Conservation (phyloP, 2,113 vertebrate species). For the Amia ocellicauda region DNA sequence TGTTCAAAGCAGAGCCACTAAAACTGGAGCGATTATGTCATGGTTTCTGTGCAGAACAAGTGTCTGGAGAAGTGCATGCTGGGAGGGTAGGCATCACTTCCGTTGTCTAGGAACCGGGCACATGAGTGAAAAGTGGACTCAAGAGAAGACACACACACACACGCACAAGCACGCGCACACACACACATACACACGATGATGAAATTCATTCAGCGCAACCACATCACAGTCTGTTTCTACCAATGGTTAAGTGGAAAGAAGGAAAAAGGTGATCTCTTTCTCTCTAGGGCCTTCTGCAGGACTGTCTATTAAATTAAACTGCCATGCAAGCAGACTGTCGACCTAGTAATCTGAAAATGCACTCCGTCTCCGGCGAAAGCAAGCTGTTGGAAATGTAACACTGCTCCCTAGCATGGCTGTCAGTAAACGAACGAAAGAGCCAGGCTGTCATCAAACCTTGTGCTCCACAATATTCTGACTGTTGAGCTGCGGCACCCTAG, state of each 20-base stretch:
- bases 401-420: constrained; percentile 8
- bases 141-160: background rate
- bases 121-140: constrained; percentile 1
- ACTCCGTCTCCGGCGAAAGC: background rate
- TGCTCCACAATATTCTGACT: constrained; percentile 15
- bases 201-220: too few species aligned
- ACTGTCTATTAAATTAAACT: constrained; percentile 13
- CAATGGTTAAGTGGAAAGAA: too few species aligned
- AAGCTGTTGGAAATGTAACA: constrained; percentile 7
- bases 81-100: background rate
- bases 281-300: constrained; percentile 21
- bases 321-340: constrained; percentile 1
- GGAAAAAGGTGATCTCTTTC: too few species aligned
- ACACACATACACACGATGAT: constrained; percentile 1
- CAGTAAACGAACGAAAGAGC: constrained; percentile 16
- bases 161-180: background rate
- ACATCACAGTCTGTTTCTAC: too few species aligned
- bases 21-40: constrained; percentile 14
- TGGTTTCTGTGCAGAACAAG: constrained; percentile 8
- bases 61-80: constrained; percentile 16
- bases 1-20: constrained; percentile 18
- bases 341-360: constrained; percentile 11
- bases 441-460: constrained; percentile 5
- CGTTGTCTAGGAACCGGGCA: constrained; percentile 1
- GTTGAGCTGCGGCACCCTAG: constrained; percentile 9